These are phyloP conservation scores for Rhinogobius similis DNA, from an alignment of 2,113 vertebrate species.

Conservation along the genomic window DNA sequence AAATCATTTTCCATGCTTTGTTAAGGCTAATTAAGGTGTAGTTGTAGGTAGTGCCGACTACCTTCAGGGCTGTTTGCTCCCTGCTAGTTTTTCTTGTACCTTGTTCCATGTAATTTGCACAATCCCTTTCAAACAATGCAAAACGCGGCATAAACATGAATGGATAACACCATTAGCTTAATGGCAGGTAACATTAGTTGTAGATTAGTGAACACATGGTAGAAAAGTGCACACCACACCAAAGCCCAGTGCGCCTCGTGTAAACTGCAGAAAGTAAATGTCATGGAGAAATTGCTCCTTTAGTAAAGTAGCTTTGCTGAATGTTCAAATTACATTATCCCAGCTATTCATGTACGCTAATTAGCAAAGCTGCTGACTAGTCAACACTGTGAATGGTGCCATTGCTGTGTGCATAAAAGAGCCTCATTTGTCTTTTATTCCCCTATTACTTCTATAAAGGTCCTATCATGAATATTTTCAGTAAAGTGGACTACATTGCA, in stretches of 20 bases:
- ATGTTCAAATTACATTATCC: not conserved
- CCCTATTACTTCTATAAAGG: not conserved
- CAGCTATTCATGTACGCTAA: constrained; percentile 1
- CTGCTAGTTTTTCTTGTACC: not conserved
- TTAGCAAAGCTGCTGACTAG: constrained; percentile 16
- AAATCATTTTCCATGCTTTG: too few species aligned
- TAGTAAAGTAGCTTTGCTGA: constrained; percentile 1
- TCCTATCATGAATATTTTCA: not conserved
- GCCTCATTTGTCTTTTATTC: not conserved
- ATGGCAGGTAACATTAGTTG: constrained; percentile 14
- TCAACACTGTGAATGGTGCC: not conserved
- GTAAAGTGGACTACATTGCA: not conserved
- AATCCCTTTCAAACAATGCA: not conserved
- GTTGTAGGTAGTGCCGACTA: too few species aligned
- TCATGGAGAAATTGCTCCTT: not conserved
- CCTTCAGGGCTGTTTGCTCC: too few species aligned
- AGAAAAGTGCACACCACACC: not conserved
- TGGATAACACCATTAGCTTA: not conserved
- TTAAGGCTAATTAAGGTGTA: too few species aligned
- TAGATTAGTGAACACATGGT: not conserved
- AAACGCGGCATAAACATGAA: constrained; percentile 5
- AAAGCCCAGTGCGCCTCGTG: not conserved
- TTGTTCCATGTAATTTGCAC: not conserved
- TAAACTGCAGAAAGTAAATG: constrained; percentile 5
- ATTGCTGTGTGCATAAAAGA: constrained; percentile 1